Base-by-base conservation (phyloP, 1,140 invertebrate genomes). In the Dendroctonus valens region DNA sequence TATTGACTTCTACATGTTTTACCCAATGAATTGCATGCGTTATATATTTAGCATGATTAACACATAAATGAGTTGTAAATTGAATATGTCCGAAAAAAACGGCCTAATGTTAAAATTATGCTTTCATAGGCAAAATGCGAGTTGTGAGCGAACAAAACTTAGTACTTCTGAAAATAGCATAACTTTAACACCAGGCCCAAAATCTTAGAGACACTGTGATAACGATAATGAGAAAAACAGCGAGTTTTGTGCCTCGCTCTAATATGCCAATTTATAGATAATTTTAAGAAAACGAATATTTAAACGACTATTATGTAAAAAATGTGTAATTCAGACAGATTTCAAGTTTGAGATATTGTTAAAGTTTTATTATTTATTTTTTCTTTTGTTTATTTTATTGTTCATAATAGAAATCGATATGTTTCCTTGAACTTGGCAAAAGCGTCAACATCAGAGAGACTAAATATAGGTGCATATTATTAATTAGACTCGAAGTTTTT, bases 131-230 rank as follows among this genome's bases (percentile, higher is more conserved):
- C 41, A 39, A 40, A 60, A 67, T 67, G 51, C 65, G 65, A 67
- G 65, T 67, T 67, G 65, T 67, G 65, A 67, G 65, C 65, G 65
- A 67, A 67, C 48, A 60, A 11, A 53, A 49, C 41, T 41, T 38
- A 26, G 12, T 12, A 14, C 4, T 53, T 53, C n/a, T 37, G 0
- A 64, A 59, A 58, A 41, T 7, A 58, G 48, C 59, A 67, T 60
- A 49, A 40, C 60, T 60, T 67, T 67, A 67, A 59, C 52, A n/a
- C 6, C 15, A 54, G 42, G 39, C 42, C 62, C 50, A 11, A 51
- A 14, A 53, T 7, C n/a, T 41, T 38, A 40, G 44, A 50, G 57
- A 54, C 46, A 46, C 65, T 67, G 65, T 67, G 65, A 67, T 67
- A 60, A 55, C 50, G 65, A 60, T 52, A 9, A 9, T 65, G 41